phyloP scores from a whole-genome alignment of 2,888 invertebrate genomes.

The Terebella lapidaria region DNA sequence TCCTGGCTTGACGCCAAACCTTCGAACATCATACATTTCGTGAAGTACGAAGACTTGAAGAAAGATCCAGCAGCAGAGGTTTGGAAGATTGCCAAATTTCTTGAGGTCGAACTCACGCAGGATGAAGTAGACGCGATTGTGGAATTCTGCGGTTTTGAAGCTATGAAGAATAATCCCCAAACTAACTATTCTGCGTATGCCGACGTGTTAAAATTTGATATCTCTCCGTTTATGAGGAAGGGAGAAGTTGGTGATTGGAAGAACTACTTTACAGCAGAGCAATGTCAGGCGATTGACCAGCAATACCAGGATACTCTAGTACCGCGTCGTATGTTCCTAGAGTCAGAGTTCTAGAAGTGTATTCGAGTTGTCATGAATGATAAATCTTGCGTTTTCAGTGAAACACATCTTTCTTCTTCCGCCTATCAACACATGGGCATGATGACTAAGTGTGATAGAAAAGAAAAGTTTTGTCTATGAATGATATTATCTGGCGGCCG shows the following conservation, averaged over 20 bases:
- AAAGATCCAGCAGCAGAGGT: conserved; percentile 8
- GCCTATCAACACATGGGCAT: no score
- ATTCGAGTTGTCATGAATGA: no score
- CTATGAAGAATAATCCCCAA: conserved; percentile 8
- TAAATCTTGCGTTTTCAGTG: no score
- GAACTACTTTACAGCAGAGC: conserved; percentile 10
- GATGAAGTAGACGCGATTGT: conserved; percentile 8
- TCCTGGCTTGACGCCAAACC: conserved; percentile 11
- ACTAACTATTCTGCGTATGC: conserved; percentile 1
- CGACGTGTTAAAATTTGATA: background rate
- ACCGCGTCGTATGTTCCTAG: no score
- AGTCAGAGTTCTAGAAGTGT: no score
- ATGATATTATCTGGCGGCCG: no score
- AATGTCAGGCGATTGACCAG: conserved; percentile 3
- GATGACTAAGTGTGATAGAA: no score
- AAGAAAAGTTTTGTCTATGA: no score
- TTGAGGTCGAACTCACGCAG: conserved; percentile 4
- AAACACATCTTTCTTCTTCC: no score
- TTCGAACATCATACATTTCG: conserved; percentile 1
- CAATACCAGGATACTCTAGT: background rate
- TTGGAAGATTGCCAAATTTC: conserved; percentile 11
- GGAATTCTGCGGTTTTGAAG: conserved; percentile 3
- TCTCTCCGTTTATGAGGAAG: conserved; percentile 10
- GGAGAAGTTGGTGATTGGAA: conserved; percentile 10
- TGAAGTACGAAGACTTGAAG: conserved; percentile 18